A percentile compares a stretch with the other conserved stretches of the same genome.
Conservation (phyloP, 2,113 vertebrate species). For the Lethenteron camtschaticum region DNA sequence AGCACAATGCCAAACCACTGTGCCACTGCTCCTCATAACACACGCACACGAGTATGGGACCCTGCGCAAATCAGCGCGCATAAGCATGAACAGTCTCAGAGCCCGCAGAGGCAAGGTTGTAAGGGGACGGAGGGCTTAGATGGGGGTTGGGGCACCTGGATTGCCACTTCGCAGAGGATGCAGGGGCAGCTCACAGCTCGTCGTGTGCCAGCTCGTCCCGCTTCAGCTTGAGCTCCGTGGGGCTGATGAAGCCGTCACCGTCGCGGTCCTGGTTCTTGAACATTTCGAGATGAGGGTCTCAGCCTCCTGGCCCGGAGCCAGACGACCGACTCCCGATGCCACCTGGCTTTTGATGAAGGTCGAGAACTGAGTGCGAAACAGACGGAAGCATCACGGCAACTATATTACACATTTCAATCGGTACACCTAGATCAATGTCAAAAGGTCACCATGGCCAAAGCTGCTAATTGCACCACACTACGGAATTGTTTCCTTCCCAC, state of each 20-base stretch:
- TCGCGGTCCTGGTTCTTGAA: slow-evolving; percentile 86
- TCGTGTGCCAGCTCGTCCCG: slow-evolving; percentile 43
- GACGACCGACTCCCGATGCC: slow-evolving; percentile 54
- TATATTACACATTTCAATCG: too few relatives aligned
- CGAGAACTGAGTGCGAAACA: slow-evolving; percentile 36
- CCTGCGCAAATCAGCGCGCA: too few relatives aligned
- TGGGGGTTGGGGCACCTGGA: too few relatives aligned
- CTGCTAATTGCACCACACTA: slow-evolving; percentile 1
- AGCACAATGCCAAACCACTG: too few relatives aligned
- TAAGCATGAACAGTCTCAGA: too few relatives aligned
- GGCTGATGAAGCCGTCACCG: slow-evolving; percentile 59
- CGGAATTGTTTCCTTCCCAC: background rate
- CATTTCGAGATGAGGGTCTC: slow-evolving; percentile 76
- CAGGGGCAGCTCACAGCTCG: slow-evolving; percentile 55
- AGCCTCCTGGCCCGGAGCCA: slow-evolving; percentile 70
- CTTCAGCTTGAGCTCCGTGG: slow-evolving; percentile 77
- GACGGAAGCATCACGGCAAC: too few relatives aligned
- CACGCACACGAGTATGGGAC: too few relatives aligned
- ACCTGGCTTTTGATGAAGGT: slow-evolving; percentile 73
- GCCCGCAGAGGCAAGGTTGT: too few relatives aligned
- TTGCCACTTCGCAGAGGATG: slow-evolving; percentile 78
- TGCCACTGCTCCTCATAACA: too few relatives aligned
- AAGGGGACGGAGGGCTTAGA: too few relatives aligned
- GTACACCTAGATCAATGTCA: too few relatives aligned
- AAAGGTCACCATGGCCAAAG: too few relatives aligned